Base-by-base conservation (phyloP, 2,113 vertebrate species). In the Channa argus region DNA sequence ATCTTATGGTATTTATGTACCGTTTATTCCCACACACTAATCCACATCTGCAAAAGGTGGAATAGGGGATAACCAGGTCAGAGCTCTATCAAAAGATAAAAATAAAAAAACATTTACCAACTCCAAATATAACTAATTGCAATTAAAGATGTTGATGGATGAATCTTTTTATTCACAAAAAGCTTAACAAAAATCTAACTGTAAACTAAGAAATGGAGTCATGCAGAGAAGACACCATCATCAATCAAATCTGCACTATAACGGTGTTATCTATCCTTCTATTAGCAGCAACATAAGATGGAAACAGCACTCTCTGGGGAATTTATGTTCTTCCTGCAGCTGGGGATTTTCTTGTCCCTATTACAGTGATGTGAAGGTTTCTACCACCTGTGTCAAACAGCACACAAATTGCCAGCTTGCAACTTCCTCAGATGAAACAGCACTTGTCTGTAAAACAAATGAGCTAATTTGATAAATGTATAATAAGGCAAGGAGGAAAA, bases 311-410 rank as follows among this genome's bases (percentile, higher is more conserved):
- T 63, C 73, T 62, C 64, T 50, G 80, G 82, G 79, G 76, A 80
- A 75, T 82, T 84, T 70, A 3, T 44, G 52, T 62, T 58, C 63
- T 83, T 88, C 54, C 51, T 77, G 74, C 74, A 86, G 86, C 75
- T 85, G 67, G 79, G 50, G 71, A 37, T 74, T 79, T 82, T 74
- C 37, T 55, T 47, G 38, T 65, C 52, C 63, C 24, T n/a, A 33
- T 11, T 11, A 61, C 15, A 45, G 53, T 67, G 51, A 74, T 34
- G 6, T 41, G 54, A 41, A 77, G 38, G 63, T 88, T 78, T 88
- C 79, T 51, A 49, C 59, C 86, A 88, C 55, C 83, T 84, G 69
- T 53, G 37, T 74, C 45, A 61, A 68, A 74, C 43, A 55, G 7
- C 38, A 61, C 71, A 68, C 7, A 37, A 38, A 15, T 12, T 39